A percentile compares a stretch with the other conserved stretches of the same genome.
phyloP scores from a whole-genome alignment of 2,888 invertebrate species.

The Hartigia nigra region DNA sequence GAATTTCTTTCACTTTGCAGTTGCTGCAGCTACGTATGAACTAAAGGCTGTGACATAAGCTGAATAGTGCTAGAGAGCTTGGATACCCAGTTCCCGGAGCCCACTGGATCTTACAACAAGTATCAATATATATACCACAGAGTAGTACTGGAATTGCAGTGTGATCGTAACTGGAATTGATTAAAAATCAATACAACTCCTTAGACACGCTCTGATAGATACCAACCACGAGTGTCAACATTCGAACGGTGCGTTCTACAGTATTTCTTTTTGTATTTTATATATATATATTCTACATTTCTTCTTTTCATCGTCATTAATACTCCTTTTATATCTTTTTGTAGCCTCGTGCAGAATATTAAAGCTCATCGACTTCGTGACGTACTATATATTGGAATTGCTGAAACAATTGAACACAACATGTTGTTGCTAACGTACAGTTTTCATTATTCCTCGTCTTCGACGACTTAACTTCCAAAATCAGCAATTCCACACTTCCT shows the following conservation, averaged over 20 bases:
- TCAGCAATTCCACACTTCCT: not conserved
- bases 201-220: conserved; percentile 60
- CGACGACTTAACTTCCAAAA: not conserved
- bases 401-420: not conserved
- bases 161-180: conserved; percentile 41
- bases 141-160: not conserved
- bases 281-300: not conserved
- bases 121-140: not conserved
- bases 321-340: not conserved
- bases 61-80: not conserved
- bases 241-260: not conserved
- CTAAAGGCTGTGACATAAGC: not conserved
- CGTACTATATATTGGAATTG: not conserved
- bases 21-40: not conserved
- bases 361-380: not conserved
- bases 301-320: not conserved
- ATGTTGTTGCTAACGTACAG: not conserved
- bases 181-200: conserved; percentile 53
- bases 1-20: not conserved
- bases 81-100: not conserved
- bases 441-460: not conserved
- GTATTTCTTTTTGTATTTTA: not conserved
- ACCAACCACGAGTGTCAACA: not conserved
- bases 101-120: not conserved
- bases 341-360: not conserved